Evolutionary conservation across 2,888 invertebrate species (phyloP).

Genomic region (Drosophila atripex): DNA sequence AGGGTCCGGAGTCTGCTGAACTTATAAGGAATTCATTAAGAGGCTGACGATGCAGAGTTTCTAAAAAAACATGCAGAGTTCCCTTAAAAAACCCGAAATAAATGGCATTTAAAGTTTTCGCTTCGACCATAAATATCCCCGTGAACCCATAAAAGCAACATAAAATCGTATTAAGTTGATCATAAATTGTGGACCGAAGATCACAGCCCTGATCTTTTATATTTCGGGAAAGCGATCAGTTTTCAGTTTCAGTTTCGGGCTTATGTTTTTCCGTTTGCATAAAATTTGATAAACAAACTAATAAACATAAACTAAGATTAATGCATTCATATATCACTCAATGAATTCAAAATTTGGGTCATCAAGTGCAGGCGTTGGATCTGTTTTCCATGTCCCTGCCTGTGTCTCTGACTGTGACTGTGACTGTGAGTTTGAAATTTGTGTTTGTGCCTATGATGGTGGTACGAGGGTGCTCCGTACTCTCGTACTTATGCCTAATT

Average conservation of each 20-base stretch:
- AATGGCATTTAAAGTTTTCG: constrained; percentile 21
- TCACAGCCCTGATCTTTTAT: constrained; percentile 32
- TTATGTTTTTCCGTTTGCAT: constrained; percentile 48
- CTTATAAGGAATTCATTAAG: constrained; percentile 10
- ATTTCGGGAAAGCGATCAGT: constrained; percentile 25
- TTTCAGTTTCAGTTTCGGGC: constrained; percentile 10
- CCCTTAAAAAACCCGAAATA: neutral
- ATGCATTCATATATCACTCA: constrained; percentile 79
- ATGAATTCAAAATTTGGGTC: constrained; percentile 69
- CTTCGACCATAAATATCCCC: constrained; percentile 29
- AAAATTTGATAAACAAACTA: constrained; percentile 52
- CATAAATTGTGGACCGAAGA: constrained; percentile 32
- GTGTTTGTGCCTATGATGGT: constrained; percentile 23
- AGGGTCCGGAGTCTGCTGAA: constrained; percentile 21
- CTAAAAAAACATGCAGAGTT: neutral
- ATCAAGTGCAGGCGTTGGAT: constrained; percentile 62
- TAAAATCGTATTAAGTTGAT: constrained; percentile 52
- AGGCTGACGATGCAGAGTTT: constrained; percentile 2
- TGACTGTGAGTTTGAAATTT: constrained; percentile 8
- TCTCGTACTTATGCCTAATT: constrained; percentile 77
- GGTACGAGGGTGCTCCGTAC: constrained; percentile 36
- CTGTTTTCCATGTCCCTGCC: constrained; percentile 21
- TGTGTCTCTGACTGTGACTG: neutral
- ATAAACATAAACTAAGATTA: constrained; percentile 78
- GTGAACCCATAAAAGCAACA: constrained; percentile 36